Base-by-base conservation (phyloP, 1,140 invertebrate genomes). In the Caerostris darwini region DNA sequence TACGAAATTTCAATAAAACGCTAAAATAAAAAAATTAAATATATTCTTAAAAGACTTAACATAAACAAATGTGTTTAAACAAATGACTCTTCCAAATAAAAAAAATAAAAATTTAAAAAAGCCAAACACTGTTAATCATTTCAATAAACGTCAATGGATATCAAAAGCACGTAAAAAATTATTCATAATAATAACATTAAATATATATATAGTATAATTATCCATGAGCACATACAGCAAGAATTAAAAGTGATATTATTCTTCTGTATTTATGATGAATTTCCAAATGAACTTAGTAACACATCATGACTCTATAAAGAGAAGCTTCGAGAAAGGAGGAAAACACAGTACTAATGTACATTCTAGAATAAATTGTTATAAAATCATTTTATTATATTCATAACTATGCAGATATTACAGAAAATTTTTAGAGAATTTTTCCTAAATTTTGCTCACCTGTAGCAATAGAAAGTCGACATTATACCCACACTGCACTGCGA, bases 401-500 rank as follows among this genome's bases (percentile, higher is more conserved):
- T 10, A n/a, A 17, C 19, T 19, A 57, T 71, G 8, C 17, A 58
- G 10, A 12, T 10, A 77, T 56, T 71, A 61, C n/a, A 56, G 8
- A 50, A 90, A 90, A 90, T 50, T 17, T 34, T 34, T 34, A 58
- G 50, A 10, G 5, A 92, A 92, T 57, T 85, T 92, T 92, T 67
- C 82, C n/a, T 14, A 93, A 87, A 93, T 93, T 93, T 93, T 53
- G 57, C 92, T 93, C 92, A 93, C 92, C 92, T 93, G 92, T 93
- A 92, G 83, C 58, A 59, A 93, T 67, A 57, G 83, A 93, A 93
- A 93, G 83, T 86, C 92, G 92, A 93, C 92, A 93, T 93, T 93
- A 93, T 93, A 87, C 92, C 92, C 92, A 93, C 92, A 93, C 92
- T 93, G 92, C 92, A 93, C 82, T 82, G 83, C 92, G 92, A 93